Evolutionary conservation across 1,140 invertebrate species (phyloP).

Genomic region (Rhizoglyphus robini): DNA sequence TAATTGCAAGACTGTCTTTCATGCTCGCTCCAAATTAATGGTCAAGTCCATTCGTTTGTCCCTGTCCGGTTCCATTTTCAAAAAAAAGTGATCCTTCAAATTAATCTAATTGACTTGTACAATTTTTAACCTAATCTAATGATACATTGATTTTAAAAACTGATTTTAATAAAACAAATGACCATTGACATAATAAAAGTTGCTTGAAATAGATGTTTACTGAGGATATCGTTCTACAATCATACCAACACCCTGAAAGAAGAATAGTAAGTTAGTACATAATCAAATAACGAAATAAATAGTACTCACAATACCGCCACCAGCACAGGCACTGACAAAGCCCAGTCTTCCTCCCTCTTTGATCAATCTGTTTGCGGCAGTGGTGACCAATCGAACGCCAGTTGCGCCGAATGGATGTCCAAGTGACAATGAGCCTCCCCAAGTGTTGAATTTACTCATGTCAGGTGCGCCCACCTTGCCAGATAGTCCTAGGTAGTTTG

Average conservation of each 20-base stretch:
- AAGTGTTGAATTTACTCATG: slow-evolving; percentile 82
- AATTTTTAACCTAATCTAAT: too few species aligned
- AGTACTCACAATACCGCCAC: slow-evolving; percentile 62
- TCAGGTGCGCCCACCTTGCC: slow-evolving; percentile 72
- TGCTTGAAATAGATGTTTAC: too few species aligned
- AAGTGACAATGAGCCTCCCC: slow-evolving; percentile 95
- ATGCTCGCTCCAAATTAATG: too few species aligned
- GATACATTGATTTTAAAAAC: too few species aligned
- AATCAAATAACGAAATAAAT: too few species aligned
- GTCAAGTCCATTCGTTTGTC: too few species aligned
- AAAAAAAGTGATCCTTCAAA: too few species aligned
- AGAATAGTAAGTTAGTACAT: slow-evolving; percentile 21
- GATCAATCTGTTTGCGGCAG: slow-evolving; percentile 77
- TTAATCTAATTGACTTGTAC: too few species aligned
- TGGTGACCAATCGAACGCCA: slow-evolving; percentile 60
- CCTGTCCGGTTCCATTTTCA: too few species aligned
- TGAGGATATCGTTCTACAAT: slow-evolving; percentile 84
- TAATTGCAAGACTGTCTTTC: too few species aligned
- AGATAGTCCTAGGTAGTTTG: slow-evolving; percentile 67
- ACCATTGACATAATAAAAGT: too few species aligned
- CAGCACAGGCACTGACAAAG: slow-evolving; percentile 90
- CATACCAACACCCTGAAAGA: slow-evolving; percentile 78
- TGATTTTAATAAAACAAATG: too few species aligned
- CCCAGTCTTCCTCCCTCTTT: slow-evolving; percentile 86
- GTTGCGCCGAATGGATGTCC: slow-evolving; percentile 99